Evolutionary conservation across 53 echinoderm and acorn worm genomes (phyloP), one percentile per base, ranked within the genome.

Genomic region (Holothuria scabra): DNA sequence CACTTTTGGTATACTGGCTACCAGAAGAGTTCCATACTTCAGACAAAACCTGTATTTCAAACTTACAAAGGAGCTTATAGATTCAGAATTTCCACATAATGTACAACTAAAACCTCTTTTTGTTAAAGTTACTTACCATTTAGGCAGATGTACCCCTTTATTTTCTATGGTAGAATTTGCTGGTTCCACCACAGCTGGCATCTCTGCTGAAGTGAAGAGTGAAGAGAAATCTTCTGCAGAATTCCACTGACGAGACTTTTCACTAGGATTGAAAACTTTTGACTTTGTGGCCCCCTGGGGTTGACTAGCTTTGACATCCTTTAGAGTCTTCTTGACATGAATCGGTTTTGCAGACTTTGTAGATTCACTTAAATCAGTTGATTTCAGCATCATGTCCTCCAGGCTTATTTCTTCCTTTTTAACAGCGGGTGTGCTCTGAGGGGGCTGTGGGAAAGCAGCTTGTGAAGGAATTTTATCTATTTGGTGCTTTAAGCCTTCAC

Each of bases 371-470:
- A 94, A 65, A 56, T 94, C 89, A 19, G 97, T 88, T 16, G 94
- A 90, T 44, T 78, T 79, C 68, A 89, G 69, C 97, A 97, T 90
- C 92, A 97, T 91, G 67, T 85, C 88, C 76, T 97, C 97, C 56
- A 97, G 75, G 22, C 82, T 81, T 31, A 81, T 78, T 21, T 78
- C 78, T 20, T 32, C 34, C 49, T 78, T 78, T 56, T 78, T 58
- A 18, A 52, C 18, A 16, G 24, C 32, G 13, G 58, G 78, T 33
- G 21, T 28, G 28, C 56, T 3, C 20, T 46, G 48, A 56, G 57
- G 57, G 4, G 78, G 18, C 14, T 55, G 32, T 8, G 57, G 58
- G 31, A 56, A 3, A 57, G 58, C 30, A 8, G 59, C 72, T 34
- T 72, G 24, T 0, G 33, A n/a, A 34, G 67, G 67, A 28, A 6